Conservation (phyloP, 2,113 vertebrate species). For the Zootoca vivipara region DNA sequence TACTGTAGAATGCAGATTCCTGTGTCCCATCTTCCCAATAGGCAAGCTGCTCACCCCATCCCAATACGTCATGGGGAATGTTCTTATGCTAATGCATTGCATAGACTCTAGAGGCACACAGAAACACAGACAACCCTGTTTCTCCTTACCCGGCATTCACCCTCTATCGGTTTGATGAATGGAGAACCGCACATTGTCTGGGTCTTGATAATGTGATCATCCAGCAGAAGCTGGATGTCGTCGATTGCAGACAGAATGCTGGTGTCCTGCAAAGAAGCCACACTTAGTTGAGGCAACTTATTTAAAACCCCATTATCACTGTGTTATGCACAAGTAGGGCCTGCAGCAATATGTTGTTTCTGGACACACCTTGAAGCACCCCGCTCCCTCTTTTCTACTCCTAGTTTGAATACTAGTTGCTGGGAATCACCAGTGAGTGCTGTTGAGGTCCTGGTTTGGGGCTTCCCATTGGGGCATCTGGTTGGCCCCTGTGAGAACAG, state of each 20-base stretch:
- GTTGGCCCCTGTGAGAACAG: too few species aligned
- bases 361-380: too few species aligned
- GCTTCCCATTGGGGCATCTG: too few species aligned
- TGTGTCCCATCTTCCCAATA: too few species aligned
- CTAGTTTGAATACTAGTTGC: too few species aligned
- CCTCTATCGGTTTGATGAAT: slow-evolving; percentile 90
- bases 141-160: slow-evolving; percentile 85
- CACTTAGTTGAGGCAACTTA: slow-evolving; percentile 1
- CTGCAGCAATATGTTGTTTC: too few species aligned
- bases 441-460: too few species aligned
- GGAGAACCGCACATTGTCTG: slow-evolving; percentile 92
- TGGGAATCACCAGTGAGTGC: too few species aligned
- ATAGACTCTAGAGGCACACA: fast-evolving
- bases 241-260: slow-evolving; percentile 86
- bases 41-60: too few species aligned
- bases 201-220: slow-evolving; percentile 91
- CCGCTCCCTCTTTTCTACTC: too few species aligned
- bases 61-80: background rate
- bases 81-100: background rate
- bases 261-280: slow-evolving; percentile 76
- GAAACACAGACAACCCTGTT: background rate
- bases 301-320: slow-evolving; percentile 3
- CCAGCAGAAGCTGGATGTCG: slow-evolving; percentile 90
- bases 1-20: too few species aligned
- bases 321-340: too few species aligned